phyloP scores from a whole-genome alignment of 2,797 vertebrate genomes.

The Ciconia nigra region DNA sequence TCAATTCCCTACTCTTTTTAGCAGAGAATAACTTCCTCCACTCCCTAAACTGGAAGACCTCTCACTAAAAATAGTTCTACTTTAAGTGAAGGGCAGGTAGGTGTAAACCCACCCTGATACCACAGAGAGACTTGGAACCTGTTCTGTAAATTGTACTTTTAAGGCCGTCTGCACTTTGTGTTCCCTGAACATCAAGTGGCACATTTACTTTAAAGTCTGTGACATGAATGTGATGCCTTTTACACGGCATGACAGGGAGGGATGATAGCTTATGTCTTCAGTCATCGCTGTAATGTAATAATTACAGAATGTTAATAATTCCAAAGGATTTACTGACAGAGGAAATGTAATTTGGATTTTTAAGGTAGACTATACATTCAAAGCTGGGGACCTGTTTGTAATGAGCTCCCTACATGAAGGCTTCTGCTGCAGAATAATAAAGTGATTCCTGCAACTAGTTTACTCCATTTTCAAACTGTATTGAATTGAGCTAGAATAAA shows the following conservation, averaged over 20 bases:
- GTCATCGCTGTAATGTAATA: not conserved
- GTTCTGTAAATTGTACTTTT: not conserved
- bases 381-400: not conserved
- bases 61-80: not conserved
- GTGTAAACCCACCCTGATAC: not conserved
- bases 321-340: not conserved
- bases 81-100: not conserved
- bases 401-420: not conserved
- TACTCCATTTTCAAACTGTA: not conserved
- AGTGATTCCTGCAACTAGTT: not conserved
- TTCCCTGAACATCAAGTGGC: not conserved
- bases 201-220: not conserved
- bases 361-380: not conserved
- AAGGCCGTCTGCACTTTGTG: not conserved
- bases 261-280: not conserved
- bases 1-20: not conserved
- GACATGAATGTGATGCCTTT: not conserved
- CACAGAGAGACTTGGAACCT: not conserved
- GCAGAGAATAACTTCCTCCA: not conserved
- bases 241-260: not conserved
- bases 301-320: conserved; percentile 32
- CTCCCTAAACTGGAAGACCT: not conserved
- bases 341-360: not conserved
- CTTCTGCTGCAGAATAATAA: not conserved
- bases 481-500: not conserved